phyloP scores from a whole-genome alignment of 2,797 vertebrate genomes.

The Chaenodraco wilsoni region DNA sequence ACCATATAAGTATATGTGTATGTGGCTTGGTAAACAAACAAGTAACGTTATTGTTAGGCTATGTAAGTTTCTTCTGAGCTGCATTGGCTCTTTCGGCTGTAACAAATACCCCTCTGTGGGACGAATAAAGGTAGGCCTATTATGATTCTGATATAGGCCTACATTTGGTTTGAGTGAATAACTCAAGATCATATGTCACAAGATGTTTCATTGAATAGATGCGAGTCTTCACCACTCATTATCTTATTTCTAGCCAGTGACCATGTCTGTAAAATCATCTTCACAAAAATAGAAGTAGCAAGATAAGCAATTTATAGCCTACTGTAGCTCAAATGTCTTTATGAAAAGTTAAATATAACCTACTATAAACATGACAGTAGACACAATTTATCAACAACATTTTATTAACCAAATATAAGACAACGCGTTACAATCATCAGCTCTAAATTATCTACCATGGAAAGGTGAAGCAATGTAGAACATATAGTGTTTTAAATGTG shows the following conservation, averaged over 20 bases:
- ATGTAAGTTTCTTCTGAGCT: too few relatives aligned
- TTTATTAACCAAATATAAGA: constrained; percentile 56
- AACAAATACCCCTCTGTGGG: too few relatives aligned
- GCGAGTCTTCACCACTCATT: background rate
- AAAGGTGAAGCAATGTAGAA: constrained; percentile 7
- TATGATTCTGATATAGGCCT: too few relatives aligned
- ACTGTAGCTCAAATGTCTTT: background rate
- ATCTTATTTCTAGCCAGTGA: background rate
- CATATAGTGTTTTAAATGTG: background rate
- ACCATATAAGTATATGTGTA: too few relatives aligned
- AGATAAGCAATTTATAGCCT: background rate
- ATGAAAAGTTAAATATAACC: background rate
- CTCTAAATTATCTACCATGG: background rate
- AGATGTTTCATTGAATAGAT: background rate
- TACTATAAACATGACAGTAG: background rate
- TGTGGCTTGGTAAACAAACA: too few relatives aligned
- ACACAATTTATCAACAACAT: constrained; percentile 14
- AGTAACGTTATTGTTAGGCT: too few relatives aligned
- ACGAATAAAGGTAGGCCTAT: too few relatives aligned
- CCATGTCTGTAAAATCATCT: background rate
- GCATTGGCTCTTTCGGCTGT: too few relatives aligned
- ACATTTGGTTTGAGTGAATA: too few relatives aligned
- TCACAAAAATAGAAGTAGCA: background rate
- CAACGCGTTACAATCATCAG: constrained; percentile 26
- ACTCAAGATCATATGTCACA: background rate